Evolutionary conservation across 2,797 vertebrate genomes (phyloP), one percentile per base, ranked within the genome.

Genomic region (Pseudomugil gertrudae): DNA sequence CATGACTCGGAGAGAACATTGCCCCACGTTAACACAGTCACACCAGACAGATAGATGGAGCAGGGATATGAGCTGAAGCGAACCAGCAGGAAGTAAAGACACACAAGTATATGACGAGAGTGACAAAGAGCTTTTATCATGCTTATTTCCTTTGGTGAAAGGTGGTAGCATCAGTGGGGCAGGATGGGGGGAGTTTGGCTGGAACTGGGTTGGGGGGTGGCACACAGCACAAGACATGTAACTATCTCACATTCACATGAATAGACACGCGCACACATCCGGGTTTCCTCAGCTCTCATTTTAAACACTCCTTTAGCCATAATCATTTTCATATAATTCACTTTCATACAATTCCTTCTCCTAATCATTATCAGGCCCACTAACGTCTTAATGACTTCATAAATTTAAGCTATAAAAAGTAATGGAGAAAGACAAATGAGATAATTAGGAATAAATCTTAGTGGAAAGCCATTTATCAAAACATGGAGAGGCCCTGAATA

Each of bases 361-460:
- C 94, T 94, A 94, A 95, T 95, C 93, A 95, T 95, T 95, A 95
- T 95, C 94, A 95, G 94, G 93, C 91, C 93, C 94, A 94, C 93
- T 94, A 94, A 94, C 94, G 93, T 94, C 93, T 94, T 97, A 98
- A 98, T 97, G 94, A 96, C 95, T 96, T 96, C 95, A 98, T 98
- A 98, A 98, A 98, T 98, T 96, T 95, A 93, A 95, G 95, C 96
- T 95, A 97, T 98, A 98, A 97, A 98, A 97, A 96, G 96, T 97
- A 98, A 98, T 98, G 96, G 96, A 96, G 96, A 95, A 96, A 98
- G 96, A 98, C 96, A 98, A 97, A 98, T 97, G 97, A 96, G 96
- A 96, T 98, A 98, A 98, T 98, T 98, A 97, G 95, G 95, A 96
- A 97, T 98, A 97, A 98, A 98, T 98, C 96, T 98, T 95, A 92